Evolutionary conservation across 2,888 invertebrate genomes (phyloP).

Genomic region (Volucella inflata): DNA sequence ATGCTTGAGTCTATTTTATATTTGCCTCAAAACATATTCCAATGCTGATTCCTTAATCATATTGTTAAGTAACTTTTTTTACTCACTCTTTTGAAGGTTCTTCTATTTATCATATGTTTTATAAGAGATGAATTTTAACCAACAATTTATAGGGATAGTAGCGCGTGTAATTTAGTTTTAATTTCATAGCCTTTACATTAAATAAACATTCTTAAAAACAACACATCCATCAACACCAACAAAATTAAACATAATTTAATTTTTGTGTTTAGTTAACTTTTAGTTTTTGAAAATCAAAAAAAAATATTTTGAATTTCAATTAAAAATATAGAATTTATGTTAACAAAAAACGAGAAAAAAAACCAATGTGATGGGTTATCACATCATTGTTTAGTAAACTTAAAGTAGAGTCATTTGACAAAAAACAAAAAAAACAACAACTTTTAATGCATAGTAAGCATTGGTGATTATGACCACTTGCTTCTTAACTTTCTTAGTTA

Average conservation of each 20-base stretch:
- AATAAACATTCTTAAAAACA: background rate
- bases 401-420: conserved; percentile 19
- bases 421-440: background rate
- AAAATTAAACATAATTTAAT: conserved; percentile 1
- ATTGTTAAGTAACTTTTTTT: no score
- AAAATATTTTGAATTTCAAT: conserved; percentile 14
- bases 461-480: background rate
- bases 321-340: conserved; percentile 16
- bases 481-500: conserved; percentile 15
- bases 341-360: conserved; percentile 14
- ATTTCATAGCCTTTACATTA: background rate
- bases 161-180: background rate
- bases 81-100: no score
- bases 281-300: background rate
- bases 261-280: background rate
- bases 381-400: conserved; percentile 55
- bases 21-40: no score
- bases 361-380: conserved; percentile 61
- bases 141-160: background rate
- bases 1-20: no score
- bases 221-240: conserved; percentile 13
- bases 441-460: conserved; percentile 5
- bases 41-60: no score
- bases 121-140: no score
- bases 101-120: no score